These are phyloP conservation scores for Rhogogaster chlorosoma DNA, from an alignment of 2,888 invertebrate genomes.

Conservation along the genomic window DNA sequence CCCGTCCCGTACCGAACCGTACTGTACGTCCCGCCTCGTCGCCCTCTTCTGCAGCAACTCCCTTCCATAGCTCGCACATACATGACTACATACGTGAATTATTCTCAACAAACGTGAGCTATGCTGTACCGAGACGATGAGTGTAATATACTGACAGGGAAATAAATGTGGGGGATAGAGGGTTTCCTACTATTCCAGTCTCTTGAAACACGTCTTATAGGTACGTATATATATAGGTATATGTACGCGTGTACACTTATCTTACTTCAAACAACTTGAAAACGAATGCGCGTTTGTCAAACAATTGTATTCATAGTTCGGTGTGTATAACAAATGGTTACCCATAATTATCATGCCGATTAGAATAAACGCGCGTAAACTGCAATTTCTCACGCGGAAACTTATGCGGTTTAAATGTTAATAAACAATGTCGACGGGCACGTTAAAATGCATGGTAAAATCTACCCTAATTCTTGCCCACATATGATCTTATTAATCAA, in stretches of 20 bases:
- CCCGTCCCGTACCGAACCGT: background rate
- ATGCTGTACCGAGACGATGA: background rate
- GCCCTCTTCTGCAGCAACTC: background rate
- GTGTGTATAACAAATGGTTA: background rate
- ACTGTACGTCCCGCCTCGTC: background rate
- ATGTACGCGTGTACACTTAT: background rate
- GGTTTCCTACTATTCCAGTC: background rate
- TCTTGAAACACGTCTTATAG: background rate
- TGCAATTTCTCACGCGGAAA: background rate
- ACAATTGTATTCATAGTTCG: background rate
- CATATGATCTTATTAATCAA: background rate
- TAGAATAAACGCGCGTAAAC: background rate
- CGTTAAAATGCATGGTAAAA: background rate
- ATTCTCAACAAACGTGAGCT: conserved; percentile 19
- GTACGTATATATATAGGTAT: background rate
- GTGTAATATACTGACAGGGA: background rate
- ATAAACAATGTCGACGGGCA: background rate
- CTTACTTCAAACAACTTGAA: conserved; percentile 18
- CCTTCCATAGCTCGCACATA: background rate
- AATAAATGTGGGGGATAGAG: background rate
- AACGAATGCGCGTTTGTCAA: background rate
- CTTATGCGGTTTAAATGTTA: background rate
- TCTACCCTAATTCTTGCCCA: background rate
- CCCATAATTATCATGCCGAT: background rate
- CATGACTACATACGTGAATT: conserved; percentile 27